These are phyloP conservation scores for Tympanoctomys barrerae DNA, from an alignment of 2,797 vertebrate species.

Conservation along the genomic window DNA sequence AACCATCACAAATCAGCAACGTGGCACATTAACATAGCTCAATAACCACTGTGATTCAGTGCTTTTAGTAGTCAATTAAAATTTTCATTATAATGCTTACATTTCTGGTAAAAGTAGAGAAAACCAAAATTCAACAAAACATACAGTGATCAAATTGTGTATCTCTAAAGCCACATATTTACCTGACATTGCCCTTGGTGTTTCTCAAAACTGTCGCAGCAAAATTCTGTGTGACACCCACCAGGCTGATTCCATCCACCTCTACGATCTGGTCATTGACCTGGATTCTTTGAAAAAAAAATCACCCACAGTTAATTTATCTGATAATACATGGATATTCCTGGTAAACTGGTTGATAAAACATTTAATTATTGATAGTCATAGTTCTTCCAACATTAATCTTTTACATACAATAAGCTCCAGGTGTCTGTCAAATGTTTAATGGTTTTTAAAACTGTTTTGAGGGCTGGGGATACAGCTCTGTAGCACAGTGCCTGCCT, in stretches of 20 bases:
- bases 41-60: background rate
- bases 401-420: slow-evolving; percentile 23
- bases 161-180: slow-evolving; percentile 76
- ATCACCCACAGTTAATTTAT: slow-evolving; percentile 33
- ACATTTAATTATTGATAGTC: background rate
- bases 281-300: slow-evolving; percentile 92
- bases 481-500: too few relatives aligned
- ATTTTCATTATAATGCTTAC: slow-evolving; percentile 1
- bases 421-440: slow-evolving; percentile 1
- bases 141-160: background rate
- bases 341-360: background rate
- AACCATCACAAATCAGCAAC: background rate
- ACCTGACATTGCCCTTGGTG: slow-evolving; percentile 98
- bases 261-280: slow-evolving; percentile 99
- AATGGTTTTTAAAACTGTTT: slow-evolving; percentile 5
- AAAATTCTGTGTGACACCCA: slow-evolving; percentile 99
- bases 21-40: background rate
- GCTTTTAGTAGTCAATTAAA: slow-evolving; percentile 36
- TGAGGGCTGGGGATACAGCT: too few relatives aligned
- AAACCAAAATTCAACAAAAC: slow-evolving; percentile 31
- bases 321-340: background rate
- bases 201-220: slow-evolving; percentile 98
- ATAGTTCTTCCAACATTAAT: background rate
- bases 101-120: background rate
- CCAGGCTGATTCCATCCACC: slow-evolving; percentile 98